A percentile compares a stretch with the other conserved stretches of the same genome.
phyloP scores from a whole-genome alignment of 2,113 vertebrate genomes.

The Lycaon pictus region DNA sequence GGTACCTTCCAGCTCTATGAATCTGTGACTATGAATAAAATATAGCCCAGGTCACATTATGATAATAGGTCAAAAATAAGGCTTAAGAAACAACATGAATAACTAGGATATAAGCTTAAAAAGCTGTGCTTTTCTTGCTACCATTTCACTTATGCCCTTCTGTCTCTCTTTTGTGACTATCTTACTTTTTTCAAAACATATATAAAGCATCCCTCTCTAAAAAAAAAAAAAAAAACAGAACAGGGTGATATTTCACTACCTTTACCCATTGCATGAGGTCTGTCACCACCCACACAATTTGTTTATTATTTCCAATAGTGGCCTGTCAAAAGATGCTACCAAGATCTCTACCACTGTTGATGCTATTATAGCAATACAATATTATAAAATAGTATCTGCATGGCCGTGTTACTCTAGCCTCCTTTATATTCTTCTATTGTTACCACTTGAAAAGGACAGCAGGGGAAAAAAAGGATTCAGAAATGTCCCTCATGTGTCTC shows the following conservation, averaged over 20 bases:
- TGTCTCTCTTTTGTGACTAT: not conserved
- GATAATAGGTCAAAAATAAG: conserved; percentile 46
- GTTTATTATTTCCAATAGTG: conserved; percentile 14
- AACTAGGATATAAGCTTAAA: not conserved
- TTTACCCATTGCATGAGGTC: not conserved
- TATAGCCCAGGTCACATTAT: not conserved
- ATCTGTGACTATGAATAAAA: conserved; percentile 48
- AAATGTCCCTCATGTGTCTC: not conserved
- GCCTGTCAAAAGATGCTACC: not conserved
- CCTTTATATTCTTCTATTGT: not conserved
- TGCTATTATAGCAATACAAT: not conserved
- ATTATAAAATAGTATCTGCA: conserved; percentile 46
- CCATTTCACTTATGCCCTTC: not conserved
- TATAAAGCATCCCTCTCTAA: not conserved
- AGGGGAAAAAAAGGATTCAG: conserved; percentile 3
- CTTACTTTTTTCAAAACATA: conserved; percentile 31
- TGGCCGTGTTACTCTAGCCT: conserved; percentile 15
- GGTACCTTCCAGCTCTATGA: not conserved
- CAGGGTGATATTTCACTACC: not conserved
- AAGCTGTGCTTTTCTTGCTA: conserved; percentile 21
- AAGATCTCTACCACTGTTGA: not conserved
- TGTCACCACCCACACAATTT: not conserved
- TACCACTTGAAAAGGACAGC: conserved; percentile 39
- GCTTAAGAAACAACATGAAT: not conserved
- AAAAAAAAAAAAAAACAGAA: not conserved